A percentile compares a stretch with the other conserved stretches of the same genome.
Conservation (phyloP, 2,797 vertebrate genomes). For the Lemur catta region DNA sequence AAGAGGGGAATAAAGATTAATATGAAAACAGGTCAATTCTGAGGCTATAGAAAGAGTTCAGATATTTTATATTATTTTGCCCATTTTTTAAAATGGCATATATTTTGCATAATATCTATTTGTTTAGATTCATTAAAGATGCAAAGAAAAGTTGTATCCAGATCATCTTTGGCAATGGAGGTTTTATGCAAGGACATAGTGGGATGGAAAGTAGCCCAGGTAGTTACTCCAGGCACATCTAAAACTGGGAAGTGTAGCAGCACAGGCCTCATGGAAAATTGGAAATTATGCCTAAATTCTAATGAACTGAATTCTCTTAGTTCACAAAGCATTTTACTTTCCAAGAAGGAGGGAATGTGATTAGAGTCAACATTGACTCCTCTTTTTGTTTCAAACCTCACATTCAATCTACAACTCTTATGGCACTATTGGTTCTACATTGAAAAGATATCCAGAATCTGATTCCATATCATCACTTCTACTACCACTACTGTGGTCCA, state of each 20-base stretch:
- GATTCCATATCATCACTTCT: not conserved
- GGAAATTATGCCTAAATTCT: conserved; percentile 2
- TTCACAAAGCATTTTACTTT: not conserved
- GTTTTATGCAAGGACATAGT: not conserved
- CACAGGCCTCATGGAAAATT: conserved; percentile 36
- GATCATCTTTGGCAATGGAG: not conserved
- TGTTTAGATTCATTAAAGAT: conserved; percentile 6
- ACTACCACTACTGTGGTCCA: not conserved
- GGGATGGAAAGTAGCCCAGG: not conserved
- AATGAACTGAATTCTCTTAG: not conserved
- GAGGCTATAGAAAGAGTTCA: not conserved
- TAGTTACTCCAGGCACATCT: not conserved
- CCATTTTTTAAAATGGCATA: not conserved
- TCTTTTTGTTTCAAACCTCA: not conserved
- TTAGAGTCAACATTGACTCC: not conserved
- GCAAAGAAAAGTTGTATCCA: not conserved
- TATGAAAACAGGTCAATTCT: not conserved
- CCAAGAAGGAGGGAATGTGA: not conserved
- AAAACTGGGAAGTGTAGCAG: not conserved
- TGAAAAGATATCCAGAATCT: not conserved
- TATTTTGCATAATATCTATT: not conserved
- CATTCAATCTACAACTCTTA: not conserved
- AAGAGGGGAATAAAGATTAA: not conserved
- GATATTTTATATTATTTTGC: conserved; percentile 46
- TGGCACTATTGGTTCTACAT: not conserved